phyloP scores from a whole-genome alignment of 2,797 vertebrate genomes.

The Gephyroberyx darwinii region DNA sequence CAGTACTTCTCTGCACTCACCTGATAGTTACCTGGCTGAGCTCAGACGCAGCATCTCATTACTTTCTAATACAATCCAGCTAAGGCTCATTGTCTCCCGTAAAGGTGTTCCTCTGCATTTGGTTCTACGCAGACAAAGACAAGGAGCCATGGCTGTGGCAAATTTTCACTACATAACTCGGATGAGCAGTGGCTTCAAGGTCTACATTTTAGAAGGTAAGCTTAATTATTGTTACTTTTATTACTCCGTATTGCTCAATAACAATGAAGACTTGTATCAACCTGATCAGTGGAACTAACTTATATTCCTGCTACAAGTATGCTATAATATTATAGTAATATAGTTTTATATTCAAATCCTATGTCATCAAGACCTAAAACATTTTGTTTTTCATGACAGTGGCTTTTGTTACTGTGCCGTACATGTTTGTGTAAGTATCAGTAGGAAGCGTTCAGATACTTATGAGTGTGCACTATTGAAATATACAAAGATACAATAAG shows the following conservation, averaged over 20 bases:
- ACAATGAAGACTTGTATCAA: neutral
- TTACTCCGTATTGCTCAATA: neutral
- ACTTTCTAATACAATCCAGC: conserved; percentile 64
- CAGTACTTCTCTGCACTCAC: conserved; percentile 69
- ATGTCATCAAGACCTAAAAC: neutral
- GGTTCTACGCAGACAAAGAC: conserved; percentile 52
- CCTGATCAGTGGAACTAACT: neutral
- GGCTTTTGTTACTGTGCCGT: neutral
- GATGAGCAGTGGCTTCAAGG: conserved; percentile 88
- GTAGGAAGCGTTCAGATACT: conserved; percentile 7
- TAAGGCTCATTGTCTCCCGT: conserved; percentile 64
- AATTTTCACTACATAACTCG: conserved; percentile 87
- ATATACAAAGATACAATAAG: neutral
- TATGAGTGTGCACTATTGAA: neutral
- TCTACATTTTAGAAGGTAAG: conserved; percentile 86
- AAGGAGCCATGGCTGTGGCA: conserved; percentile 82
- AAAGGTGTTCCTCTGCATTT: conserved; percentile 49
- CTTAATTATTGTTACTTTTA: conserved; percentile 2
- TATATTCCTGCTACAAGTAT: neutral
- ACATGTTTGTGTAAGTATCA: conserved; percentile 1
- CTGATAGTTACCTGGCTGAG: conserved; percentile 76
- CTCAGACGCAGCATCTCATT: conserved; percentile 72
- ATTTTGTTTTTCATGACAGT: neutral
- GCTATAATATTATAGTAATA: neutral
- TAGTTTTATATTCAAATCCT: neutral